Evolutionary conservation across 2,797 vertebrate species (phyloP).

Genomic region (Dendrocincla fuliginosa): DNA sequence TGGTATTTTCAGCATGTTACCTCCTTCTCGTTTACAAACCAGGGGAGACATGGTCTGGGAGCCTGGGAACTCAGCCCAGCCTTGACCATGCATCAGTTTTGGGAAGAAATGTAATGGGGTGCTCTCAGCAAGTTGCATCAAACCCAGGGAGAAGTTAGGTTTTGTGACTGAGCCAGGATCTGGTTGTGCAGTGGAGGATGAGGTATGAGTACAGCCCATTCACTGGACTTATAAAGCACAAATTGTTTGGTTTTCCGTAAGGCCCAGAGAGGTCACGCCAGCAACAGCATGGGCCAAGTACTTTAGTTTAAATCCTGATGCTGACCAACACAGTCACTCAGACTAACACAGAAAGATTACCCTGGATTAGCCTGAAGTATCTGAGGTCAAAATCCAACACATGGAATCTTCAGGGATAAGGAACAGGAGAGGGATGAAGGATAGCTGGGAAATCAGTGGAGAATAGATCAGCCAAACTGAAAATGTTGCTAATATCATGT

Average conservation of each 20-base stretch:
- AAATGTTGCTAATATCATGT: background rate
- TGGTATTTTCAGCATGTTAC: background rate
- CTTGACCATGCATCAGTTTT: background rate
- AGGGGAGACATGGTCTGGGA: background rate
- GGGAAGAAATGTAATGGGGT: background rate
- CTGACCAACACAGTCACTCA: background rate
- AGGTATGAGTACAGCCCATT: slow-evolving; percentile 15
- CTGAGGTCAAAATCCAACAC: background rate
- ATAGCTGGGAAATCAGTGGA: background rate
- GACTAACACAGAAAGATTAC: slow-evolving; percentile 14
- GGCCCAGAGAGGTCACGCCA: background rate
- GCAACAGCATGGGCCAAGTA: slow-evolving; percentile 13
- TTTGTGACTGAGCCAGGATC: background rate
- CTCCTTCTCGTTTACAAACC: background rate
- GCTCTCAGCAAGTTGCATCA: background rate
- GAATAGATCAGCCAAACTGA: background rate
- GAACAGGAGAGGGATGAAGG: background rate
- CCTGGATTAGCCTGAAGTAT: slow-evolving; percentile 9
- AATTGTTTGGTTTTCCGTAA: slow-evolving; percentile 48
- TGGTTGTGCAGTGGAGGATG: background rate
- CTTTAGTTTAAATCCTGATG: slow-evolving; percentile 36
- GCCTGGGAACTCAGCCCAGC: background rate
- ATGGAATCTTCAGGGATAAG: background rate
- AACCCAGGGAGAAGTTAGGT: background rate
- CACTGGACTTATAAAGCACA: slow-evolving; percentile 45